These are phyloP conservation scores for Lycocerus yunnanus DNA, from an alignment of 2,888 invertebrate species.

Conservation along the genomic window DNA sequence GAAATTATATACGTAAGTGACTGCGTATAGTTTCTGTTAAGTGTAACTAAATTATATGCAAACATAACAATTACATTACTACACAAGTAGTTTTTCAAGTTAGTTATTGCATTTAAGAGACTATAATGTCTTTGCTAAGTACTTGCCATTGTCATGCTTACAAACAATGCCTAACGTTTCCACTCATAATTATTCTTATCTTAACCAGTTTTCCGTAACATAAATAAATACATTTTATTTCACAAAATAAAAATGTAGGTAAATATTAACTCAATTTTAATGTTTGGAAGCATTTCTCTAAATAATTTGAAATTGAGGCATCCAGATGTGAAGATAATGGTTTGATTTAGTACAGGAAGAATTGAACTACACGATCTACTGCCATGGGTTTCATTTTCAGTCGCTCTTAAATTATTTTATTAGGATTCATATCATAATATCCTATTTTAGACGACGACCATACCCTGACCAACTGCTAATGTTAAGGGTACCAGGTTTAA, in stretches of 20 bases:
- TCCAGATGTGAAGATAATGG: no score
- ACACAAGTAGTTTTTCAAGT: conserved; percentile 45
- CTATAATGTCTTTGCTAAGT: conserved; percentile 32
- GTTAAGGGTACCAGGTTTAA: no score
- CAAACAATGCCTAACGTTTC: conserved; percentile 30
- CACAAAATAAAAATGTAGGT: neutral
- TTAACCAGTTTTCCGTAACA: conserved; percentile 1
- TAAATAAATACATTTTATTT: neutral
- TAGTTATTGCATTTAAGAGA: conserved; percentile 38
- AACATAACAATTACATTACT: conserved; percentile 46
- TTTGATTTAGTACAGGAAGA: no score
- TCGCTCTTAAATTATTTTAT: no score
- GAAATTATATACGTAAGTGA: neutral
- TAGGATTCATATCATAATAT: no score
- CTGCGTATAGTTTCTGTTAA: conserved; percentile 18
- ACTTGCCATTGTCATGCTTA: conserved; percentile 26
- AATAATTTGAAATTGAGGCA: no score
- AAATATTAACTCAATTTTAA: neutral
- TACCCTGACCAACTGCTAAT: no score
- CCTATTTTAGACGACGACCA: no score
- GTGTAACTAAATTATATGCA: conserved; percentile 31
- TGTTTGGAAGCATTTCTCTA: neutral
- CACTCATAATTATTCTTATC: conserved; percentile 27
- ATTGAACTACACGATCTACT: no score
- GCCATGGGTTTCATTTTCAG: no score